Evolutionary conservation across 2,888 invertebrate species (phyloP), one percentile per base, ranked within the genome.

Genomic region (Oscheius myriophilus): DNA sequence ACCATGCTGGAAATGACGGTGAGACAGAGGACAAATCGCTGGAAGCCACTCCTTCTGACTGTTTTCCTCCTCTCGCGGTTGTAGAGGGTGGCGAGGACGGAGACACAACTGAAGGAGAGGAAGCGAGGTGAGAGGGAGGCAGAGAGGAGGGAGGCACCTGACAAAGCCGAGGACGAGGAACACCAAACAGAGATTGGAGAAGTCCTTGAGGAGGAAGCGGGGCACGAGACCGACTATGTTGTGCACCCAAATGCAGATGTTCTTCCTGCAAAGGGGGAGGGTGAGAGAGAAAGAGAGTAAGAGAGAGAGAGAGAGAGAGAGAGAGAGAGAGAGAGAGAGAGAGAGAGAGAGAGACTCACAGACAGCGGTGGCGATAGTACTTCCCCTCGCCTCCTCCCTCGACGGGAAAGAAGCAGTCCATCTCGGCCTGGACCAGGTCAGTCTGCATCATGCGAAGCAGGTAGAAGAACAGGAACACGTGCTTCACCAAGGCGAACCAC

Each of bases 181-280:
- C 26, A 12, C 25, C 23, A 55, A 25, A 18, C 55, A 55, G 11
- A 33, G 9, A n/a, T 25, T 25, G n/a, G 26, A 26, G 55, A 25
- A 33, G 12, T 55, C 55, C n/a, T 33, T 39, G 39, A 55, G 12
- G 23, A 55, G 55, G n/a, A 55, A 55, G 21, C 55, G 25, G 12
- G 55, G 55, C 18, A 55, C 18, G n/a, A 55, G n/a, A 12, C 55
- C 55, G 12, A 26, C 39, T 21, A 55, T 25, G 26, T 55, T 18
- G 39, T 55, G 55, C 26, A 55, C 23, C 55, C 55, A 55, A 18
- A 55, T 25, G 33, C 55, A 55, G 9, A 55, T n/a, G n/a, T 26
- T 55, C 12, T 26, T 21, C n/a, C 55, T 55, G 23, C 26, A 55
- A 25, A 33, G 4, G 33, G 33, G 4, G n/a, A n/a, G n/a, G n/a